Base-by-base conservation (phyloP, 1,140 invertebrate genomes). In the Drosophila serrata region DNA sequence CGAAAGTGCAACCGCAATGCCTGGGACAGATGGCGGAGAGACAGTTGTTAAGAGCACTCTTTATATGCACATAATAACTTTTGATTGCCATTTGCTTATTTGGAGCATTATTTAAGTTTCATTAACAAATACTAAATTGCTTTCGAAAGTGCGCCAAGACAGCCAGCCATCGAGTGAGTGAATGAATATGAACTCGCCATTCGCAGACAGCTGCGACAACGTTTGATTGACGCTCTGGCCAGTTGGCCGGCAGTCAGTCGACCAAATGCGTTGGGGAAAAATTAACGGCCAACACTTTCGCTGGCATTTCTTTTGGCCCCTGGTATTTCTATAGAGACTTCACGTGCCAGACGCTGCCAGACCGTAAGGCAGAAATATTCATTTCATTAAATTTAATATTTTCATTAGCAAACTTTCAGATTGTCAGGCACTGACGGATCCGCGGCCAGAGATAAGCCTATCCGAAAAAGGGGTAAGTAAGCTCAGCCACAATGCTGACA, bases 361-460 rank as follows among this genome's bases (percentile, higher is more conserved):
- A 31, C 57, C 37, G 43, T 56, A 75, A 69, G 43, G 65, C 62
- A 68, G 31, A 82, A 82, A 88, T 88, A 88, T 88, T 81, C 82
- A 88, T 85, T 90, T 88, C 85, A 90, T 85, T 88, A 87, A 62
- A 79, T 61, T 84, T 88, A 85, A 90, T 88, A 88, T 90, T 88
- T 90, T 88, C 81, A 88, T 88, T 88, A 88, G 84, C 76, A 63
- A 65, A 84, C 84, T 82, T 84, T 84, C 60, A 49, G 64, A 79
- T 68, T 69, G 49, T 49, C 68, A 67, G 62, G 15, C 39, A 35
- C 53, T 60, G 64, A 51, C 75, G 59, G 82, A 78, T 87, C 43
- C 40, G 63, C 35, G 37, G n/a, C 31, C 49, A n/a, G 55, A 29
- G 79, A 87, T 90, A 84, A 86, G 67, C 45, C 58, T 24, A 51